Percentiles rank a stretch among this genome's conserved stretches.
phyloP scores from a whole-genome alignment of 2,888 invertebrate genomes.

The Harpalus rufipes region DNA sequence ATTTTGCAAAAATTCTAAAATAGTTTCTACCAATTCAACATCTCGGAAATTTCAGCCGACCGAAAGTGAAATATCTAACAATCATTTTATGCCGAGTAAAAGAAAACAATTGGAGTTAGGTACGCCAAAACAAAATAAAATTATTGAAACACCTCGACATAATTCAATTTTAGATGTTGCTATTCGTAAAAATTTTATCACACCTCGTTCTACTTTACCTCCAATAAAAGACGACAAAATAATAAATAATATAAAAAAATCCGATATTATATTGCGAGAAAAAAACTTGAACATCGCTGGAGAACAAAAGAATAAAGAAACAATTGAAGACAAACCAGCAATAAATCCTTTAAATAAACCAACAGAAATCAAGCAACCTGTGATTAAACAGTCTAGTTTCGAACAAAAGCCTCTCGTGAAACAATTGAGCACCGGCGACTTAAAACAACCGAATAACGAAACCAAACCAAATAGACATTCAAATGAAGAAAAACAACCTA shows the following conservation, averaged over 20 bases:
- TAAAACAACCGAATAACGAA: constrained; percentile 23
- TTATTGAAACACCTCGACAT: constrained; percentile 23
- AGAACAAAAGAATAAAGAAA: constrained; percentile 7
- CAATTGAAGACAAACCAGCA: background rate
- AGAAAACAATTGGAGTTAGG: constrained; percentile 14
- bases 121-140: constrained; percentile 36
- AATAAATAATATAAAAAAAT: constrained; percentile 8
- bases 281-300: constrained; percentile 36
- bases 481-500: constrained; percentile 41
- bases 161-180: constrained; percentile 24
- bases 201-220: constrained; percentile 7
- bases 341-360: background rate
- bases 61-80: constrained; percentile 15
- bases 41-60: background rate
- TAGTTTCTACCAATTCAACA: constrained; percentile 7
- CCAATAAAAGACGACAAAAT: constrained; percentile 16
- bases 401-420: background rate
- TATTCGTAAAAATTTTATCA: constrained; percentile 30
- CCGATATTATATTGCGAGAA: constrained; percentile 44
- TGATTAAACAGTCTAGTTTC: constrained; percentile 11
- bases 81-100: background rate
- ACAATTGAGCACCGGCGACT: constrained; percentile 5
- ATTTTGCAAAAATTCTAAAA: constrained; percentile 11
- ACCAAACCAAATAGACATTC: constrained; percentile 37
- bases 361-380: constrained; percentile 3